Percentiles rank a stretch among this genome's conserved stretches.
Conservation (phyloP, 1,140 invertebrate species). For the Brachionus calyciflorus region DNA sequence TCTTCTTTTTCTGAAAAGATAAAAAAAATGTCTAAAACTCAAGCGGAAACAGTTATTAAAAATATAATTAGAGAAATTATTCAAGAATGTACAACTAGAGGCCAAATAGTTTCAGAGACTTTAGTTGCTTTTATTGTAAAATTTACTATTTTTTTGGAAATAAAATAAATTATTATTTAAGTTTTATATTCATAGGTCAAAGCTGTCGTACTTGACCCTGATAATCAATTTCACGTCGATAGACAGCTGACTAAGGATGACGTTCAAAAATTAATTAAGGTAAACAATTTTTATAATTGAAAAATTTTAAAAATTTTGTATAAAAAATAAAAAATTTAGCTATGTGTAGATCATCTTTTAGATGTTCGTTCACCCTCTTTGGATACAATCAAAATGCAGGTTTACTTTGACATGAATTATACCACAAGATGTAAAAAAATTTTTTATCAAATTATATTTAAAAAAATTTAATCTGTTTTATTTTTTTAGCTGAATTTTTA, state of each 20-base stretch:
- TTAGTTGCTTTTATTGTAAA: conserved; percentile 61
- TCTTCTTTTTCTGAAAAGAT: not conserved
- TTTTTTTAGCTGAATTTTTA: conserved; percentile 57
- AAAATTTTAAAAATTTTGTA: too few species aligned
- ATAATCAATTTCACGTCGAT: conserved; percentile 61
- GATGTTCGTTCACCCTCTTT: conserved; percentile 57
- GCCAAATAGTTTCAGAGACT: conserved; percentile 60
- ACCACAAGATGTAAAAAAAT: conserved; percentile 63
- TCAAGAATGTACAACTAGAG: conserved; percentile 60
- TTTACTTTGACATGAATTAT: conserved; percentile 70
- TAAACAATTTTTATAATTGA: too few species aligned
- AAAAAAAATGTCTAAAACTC: conserved; percentile 30
- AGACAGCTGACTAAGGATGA: conserved; percentile 61
- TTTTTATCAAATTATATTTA: conserved; percentile 42
- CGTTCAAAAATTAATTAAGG: conserved; percentile 61
- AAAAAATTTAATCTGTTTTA: conserved; percentile 46
- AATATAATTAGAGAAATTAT: conserved; percentile 61
- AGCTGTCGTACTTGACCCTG: conserved; percentile 60
- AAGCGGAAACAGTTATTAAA: conserved; percentile 55
- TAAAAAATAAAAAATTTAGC: conserved; percentile 53
- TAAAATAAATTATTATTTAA: not conserved
- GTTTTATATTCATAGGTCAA: conserved; percentile 55
- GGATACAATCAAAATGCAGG: conserved; percentile 67
- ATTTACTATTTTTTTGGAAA: not conserved
- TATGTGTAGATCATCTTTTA: conserved; percentile 60